phyloP scores from a whole-genome alignment of 2,797 vertebrate species.

The Neostethus bicornis region DNA sequence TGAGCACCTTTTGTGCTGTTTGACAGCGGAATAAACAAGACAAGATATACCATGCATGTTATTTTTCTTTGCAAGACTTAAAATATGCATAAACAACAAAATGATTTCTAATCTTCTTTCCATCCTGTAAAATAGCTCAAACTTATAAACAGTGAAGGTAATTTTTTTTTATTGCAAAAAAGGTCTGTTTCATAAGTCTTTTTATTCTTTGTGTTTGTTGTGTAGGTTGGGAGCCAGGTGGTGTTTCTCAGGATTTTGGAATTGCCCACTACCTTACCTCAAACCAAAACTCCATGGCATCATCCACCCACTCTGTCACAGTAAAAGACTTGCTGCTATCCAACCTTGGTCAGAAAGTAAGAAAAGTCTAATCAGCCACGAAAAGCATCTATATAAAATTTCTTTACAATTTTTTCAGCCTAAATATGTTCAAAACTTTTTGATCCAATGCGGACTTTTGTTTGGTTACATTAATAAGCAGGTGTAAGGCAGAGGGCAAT shows the following conservation, averaged over 20 bases:
- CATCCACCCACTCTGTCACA: conserved; percentile 73
- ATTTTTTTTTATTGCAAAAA: neutral
- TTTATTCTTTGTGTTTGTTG: neutral
- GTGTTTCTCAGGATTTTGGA: conserved; percentile 49
- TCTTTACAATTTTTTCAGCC: no score
- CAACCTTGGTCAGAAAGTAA: conserved; percentile 60
- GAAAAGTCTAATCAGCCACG: no score
- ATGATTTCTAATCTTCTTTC: no score
- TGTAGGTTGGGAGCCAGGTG: conserved; percentile 58
- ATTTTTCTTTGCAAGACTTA: no score
- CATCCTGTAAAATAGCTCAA: neutral
- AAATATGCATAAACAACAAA: no score
- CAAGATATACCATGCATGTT: neutral
- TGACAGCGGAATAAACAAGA: neutral
- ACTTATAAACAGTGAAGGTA: neutral
- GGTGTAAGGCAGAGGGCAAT: no score
- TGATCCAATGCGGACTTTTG: no score
- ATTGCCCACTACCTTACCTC: conserved; percentile 51
- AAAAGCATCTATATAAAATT: no score
- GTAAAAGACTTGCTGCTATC: conserved; percentile 92
- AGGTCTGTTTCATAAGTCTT: conserved; percentile 17
- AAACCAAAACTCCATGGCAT: conserved; percentile 31
- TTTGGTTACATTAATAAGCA: no score
- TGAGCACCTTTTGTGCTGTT: neutral
- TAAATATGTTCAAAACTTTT: no score